Percentiles rank a stretch among this genome's conserved stretches.
Evolutionary conservation across 1,140 invertebrate species (phyloP).

Genomic region (Atta colombica): DNA sequence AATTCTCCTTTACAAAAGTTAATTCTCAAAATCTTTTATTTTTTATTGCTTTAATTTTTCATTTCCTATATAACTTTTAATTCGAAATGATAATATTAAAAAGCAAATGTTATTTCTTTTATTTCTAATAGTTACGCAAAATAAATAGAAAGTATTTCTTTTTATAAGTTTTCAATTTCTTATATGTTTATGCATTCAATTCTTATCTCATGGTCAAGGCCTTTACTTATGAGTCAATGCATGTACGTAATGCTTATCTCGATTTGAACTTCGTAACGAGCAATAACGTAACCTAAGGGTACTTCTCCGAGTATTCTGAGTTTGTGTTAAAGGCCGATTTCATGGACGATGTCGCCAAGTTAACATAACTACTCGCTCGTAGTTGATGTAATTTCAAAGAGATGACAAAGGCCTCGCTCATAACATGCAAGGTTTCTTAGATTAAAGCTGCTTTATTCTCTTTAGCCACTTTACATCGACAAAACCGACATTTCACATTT

Average conservation of each 20-base stretch:
- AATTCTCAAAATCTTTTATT: neutral
- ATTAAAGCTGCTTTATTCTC: neutral
- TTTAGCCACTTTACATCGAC: neutral
- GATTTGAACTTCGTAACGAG: constrained; percentile 47
- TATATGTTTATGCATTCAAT: neutral
- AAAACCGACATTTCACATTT: neutral
- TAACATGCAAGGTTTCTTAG: constrained; percentile 9
- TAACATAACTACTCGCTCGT: constrained; percentile 36
- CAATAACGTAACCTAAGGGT: constrained; percentile 43
- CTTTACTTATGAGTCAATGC: neutral
- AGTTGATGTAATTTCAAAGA: constrained; percentile 66
- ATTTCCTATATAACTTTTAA: neutral
- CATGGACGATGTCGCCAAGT: constrained; percentile 33
- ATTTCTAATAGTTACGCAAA: neutral
- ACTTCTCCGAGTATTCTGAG: constrained; percentile 33
- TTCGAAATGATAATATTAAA: neutral
- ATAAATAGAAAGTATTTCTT: neutral
- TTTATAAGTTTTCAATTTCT: neutral
- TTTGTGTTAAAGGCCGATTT: constrained; percentile 55
- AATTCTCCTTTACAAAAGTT: neutral
- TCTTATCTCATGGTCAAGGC: constrained; percentile 43
- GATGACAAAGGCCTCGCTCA: constrained; percentile 38
- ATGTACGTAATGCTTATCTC: constrained; percentile 42
- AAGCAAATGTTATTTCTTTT: neutral
- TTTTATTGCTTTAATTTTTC: neutral